Evolutionary conservation across 2,113 vertebrate species (phyloP).

Genomic region (Dromaius novaehollandiae): DNA sequence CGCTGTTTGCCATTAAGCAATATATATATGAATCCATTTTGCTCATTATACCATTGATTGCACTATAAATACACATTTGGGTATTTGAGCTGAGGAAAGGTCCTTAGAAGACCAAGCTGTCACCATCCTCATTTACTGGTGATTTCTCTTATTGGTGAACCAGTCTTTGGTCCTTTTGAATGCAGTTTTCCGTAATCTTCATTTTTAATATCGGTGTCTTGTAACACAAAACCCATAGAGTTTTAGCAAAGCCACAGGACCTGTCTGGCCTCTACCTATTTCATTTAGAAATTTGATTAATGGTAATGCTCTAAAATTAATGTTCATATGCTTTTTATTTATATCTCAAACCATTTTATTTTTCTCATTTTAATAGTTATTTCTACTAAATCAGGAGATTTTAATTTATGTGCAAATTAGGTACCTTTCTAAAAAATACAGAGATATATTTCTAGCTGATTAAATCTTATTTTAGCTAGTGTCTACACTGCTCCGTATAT

Average conservation of each 20-base stretch:
- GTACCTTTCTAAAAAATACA: background rate
- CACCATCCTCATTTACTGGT: background rate
- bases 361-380: background rate
- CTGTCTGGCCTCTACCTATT: background rate
- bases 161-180: background rate
- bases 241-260: background rate
- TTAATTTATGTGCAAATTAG: background rate
- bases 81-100: background rate
- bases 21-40: fast-evolving
- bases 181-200: background rate
- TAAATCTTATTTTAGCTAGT: background rate
- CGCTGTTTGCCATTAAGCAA: background rate
- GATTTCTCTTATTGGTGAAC: background rate
- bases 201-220: background rate
- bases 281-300: background rate
- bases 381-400: background rate
- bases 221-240: background rate
- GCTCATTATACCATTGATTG: background rate
- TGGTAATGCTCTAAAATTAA: background rate
- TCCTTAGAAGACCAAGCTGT: background rate
- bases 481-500: background rate
- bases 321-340: background rate
- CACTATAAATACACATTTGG: background rate
- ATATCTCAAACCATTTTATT: background rate
- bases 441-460: background rate